A percentile compares a stretch with the other conserved stretches of the same genome.
phyloP scores from a whole-genome alignment of 2,888 invertebrate genomes.

The Drosophila phalerata region DNA sequence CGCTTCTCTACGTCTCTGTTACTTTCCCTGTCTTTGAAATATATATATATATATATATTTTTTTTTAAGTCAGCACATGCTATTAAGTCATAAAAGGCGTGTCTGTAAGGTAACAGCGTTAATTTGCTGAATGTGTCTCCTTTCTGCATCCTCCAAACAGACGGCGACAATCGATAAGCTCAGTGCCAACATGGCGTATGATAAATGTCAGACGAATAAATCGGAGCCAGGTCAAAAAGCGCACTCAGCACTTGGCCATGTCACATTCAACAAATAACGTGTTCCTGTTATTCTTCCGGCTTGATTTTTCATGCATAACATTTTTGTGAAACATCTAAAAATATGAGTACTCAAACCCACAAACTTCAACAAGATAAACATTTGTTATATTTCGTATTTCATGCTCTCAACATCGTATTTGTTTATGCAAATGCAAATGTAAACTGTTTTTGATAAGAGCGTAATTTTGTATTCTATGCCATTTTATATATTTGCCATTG shows the following conservation, averaged over 20 bases:
- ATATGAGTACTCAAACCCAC: constrained; percentile 21
- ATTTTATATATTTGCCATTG: constrained; percentile 19
- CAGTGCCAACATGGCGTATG: constrained; percentile 51
- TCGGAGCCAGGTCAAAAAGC: constrained; percentile 24
- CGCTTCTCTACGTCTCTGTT: constrained; percentile 5
- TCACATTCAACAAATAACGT: constrained; percentile 51
- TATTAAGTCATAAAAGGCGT: constrained; percentile 76
- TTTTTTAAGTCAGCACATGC: constrained; percentile 47
- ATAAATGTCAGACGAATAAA: constrained; percentile 59
- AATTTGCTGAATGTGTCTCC: constrained; percentile 58
- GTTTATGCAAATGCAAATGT: constrained; percentile 56
- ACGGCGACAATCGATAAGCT: constrained; percentile 55
- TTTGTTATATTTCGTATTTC: constrained; percentile 28
- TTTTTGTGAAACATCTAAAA: constrained; percentile 21
- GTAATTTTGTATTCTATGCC: constrained; percentile 27
- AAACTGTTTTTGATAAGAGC: constrained; percentile 26
- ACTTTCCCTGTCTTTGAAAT: constrained; percentile 14
- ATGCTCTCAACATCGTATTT: constrained; percentile 39
- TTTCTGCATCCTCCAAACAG: background rate
- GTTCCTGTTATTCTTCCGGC: constrained; percentile 52
- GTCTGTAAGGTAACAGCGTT: constrained; percentile 45
- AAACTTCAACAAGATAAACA: constrained; percentile 40
- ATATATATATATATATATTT: constrained; percentile 30
- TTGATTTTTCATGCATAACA: constrained; percentile 37
- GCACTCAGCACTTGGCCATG: constrained; percentile 23